Percentiles rank a stretch among this genome's conserved stretches.
phyloP scores from a whole-genome alignment of 2,797 vertebrate species.

The Bradypus variegatus region DNA sequence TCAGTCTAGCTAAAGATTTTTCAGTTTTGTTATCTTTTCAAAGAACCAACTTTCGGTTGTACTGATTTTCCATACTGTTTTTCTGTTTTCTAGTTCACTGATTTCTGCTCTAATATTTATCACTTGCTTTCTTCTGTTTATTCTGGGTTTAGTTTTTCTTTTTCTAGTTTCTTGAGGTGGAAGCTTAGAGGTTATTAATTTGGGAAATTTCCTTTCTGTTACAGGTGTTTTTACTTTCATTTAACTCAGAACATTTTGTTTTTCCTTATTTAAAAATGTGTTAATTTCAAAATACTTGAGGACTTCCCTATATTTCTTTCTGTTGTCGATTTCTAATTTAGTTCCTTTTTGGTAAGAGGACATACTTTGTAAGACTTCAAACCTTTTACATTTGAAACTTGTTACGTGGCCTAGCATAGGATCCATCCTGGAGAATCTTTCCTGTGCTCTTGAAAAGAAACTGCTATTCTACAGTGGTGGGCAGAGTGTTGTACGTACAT shows the following conservation, averaged over 20 bases:
- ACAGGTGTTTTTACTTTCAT: neutral
- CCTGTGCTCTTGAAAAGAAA: accelerated
- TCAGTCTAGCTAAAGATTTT: no score
- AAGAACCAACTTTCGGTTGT: no score
- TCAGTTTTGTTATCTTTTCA: neutral
- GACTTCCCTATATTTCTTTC: no score
- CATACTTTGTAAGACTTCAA: accelerated
- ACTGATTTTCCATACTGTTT: no score
- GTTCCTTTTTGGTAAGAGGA: neutral
- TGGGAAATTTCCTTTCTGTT: neutral
- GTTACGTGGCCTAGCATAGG: accelerated
- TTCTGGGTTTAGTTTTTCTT: no score
- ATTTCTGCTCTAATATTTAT: no score
- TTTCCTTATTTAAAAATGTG: neutral
- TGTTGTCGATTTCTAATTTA: neutral
- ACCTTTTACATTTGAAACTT: neutral
- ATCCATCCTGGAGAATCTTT: accelerated
- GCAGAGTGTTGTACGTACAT: accelerated
- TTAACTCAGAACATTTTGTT: neutral
- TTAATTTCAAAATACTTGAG: neutral
- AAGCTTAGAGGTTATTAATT: accelerated
- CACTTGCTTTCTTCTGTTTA: no score
- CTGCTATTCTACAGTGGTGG: accelerated
- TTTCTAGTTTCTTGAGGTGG: neutral
- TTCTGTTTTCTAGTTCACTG: no score